Evolutionary conservation across 2,797 vertebrate genomes (phyloP).

Genomic region (Pipistrellus kuhlii): DNA sequence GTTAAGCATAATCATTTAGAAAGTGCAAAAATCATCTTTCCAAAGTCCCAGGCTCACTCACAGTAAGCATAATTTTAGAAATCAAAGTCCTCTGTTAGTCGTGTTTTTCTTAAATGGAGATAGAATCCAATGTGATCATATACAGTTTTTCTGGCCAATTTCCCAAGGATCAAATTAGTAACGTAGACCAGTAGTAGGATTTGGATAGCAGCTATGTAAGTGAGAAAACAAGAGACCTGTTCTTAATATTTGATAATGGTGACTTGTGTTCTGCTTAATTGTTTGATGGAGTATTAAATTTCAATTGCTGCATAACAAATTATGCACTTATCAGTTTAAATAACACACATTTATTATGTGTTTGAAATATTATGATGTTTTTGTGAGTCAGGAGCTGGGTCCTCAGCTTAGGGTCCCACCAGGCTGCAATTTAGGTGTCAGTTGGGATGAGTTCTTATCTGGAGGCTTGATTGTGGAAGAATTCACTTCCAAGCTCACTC

Average conservation of each 20-base stretch:
- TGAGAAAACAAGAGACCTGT: background rate
- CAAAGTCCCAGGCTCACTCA: slow-evolving; percentile 6
- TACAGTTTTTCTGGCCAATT: background rate
- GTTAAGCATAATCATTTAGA: background rate
- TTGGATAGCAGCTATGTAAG: background rate
- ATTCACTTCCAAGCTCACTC: background rate
- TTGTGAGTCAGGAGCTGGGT: background rate
- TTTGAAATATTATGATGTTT: background rate
- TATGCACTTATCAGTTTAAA: background rate
- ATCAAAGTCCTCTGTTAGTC: background rate
- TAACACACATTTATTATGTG: background rate
- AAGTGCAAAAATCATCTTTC: slow-evolving; percentile 16
- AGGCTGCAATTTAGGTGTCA: background rate
- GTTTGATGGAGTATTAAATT: slow-evolving; percentile 1
- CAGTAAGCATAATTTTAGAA: slow-evolving; percentile 25
- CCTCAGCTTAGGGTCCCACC: background rate
- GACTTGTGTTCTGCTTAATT: background rate
- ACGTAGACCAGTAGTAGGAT: background rate
- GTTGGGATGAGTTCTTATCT: background rate
- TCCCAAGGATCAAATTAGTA: slow-evolving; percentile 19
- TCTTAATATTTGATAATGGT: slow-evolving; percentile 2
- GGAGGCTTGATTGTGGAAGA: background rate
- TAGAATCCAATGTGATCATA: background rate
- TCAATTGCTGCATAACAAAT: background rate
- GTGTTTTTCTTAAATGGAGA: slow-evolving; percentile 43